Base-by-base conservation (phyloP, 2,113 vertebrate genomes). In the Leucoraja erinaceus region DNA sequence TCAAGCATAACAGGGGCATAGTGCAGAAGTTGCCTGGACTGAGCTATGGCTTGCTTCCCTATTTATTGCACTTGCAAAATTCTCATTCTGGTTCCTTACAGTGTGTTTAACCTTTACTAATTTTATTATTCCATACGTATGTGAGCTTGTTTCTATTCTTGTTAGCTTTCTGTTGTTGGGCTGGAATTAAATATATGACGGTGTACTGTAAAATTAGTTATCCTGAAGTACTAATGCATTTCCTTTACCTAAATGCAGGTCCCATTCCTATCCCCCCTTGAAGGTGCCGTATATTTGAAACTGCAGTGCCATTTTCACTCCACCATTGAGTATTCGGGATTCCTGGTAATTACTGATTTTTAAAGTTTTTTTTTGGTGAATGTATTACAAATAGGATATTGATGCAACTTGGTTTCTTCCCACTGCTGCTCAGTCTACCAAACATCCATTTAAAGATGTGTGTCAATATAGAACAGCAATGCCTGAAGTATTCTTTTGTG, bases 261-360 rank as follows among this genome's bases (percentile, higher is more conserved):
- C 10, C 97, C 97, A 0, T 97, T 97, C 79, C 94, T 97, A 14
- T 97, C 97, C 31, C 97, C 97, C 63, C 95, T 97, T 93, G 97
- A 97, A 94, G 97, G 97, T 77, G 95, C 95, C 94, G 95, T 97
- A 93, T 97, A 96, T 94, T 93, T 97, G 90, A 94, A 59, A 0
- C 94, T 97, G 93, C 94, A 95, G 75, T 96, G 95, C 4, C 90
- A 95, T 68, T 94, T 96, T 92, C 96, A 97, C 93, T 97, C 96
- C 0, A 91, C 93, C 0, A 93, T 97, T 1, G 94, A 96, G 75
- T 96, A 96, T 93, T 95, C 95, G 93, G 97, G 97, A 33, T 97
- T 97, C 94, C 95, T 97, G 96, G 97, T 97, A 93, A 94, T 96
- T 75, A 0, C 66, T 47, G 25, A 22, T 38, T 18, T 25, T 78